Evolutionary conservation across 1,140 invertebrate species (phyloP).

Genomic region (Drosophila bocqueti): DNA sequence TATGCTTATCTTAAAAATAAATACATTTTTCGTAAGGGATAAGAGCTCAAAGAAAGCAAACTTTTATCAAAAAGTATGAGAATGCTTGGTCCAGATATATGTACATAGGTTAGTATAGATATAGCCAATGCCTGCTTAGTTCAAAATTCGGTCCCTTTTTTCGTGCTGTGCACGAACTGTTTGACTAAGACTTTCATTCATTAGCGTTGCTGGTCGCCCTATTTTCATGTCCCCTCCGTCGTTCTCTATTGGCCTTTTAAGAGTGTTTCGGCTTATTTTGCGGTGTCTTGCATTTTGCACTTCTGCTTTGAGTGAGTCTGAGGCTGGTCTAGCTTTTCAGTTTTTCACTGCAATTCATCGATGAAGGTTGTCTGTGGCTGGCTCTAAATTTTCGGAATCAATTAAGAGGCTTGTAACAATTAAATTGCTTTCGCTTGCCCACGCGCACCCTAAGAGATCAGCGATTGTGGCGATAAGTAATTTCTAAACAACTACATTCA

Average conservation of each 20-base stretch:
- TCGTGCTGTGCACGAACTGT: constrained; percentile 1
- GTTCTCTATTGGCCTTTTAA: constrained; percentile 6
- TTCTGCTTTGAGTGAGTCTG: constrained; percentile 27
- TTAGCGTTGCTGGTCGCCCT: constrained; percentile 27
- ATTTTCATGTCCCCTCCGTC: constrained; percentile 9
- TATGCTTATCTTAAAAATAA: neutral
- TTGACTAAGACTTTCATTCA: constrained; percentile 39
- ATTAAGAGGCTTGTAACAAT: constrained; percentile 19
- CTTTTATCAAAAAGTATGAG: neutral
- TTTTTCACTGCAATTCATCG: constrained; percentile 27
- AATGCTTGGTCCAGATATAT: neutral
- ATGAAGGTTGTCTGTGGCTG: constrained; percentile 8
- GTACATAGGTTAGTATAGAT: neutral
- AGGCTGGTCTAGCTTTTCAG: constrained; percentile 29
- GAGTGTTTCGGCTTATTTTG: constrained; percentile 34
- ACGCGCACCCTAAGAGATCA: constrained; percentile 10
- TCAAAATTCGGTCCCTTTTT: neutral
- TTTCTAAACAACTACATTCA: neutral
- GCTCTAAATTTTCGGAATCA: neutral
- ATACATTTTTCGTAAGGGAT: neutral
- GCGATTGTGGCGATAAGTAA: neutral
- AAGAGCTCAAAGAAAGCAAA: neutral
- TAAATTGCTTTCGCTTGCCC: constrained; percentile 1
- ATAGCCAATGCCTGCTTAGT: neutral
- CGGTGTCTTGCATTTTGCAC: constrained; percentile 26